Evolutionary conservation across 2,797 vertebrate genomes (phyloP).

Genomic region (Natrix natrix): DNA sequence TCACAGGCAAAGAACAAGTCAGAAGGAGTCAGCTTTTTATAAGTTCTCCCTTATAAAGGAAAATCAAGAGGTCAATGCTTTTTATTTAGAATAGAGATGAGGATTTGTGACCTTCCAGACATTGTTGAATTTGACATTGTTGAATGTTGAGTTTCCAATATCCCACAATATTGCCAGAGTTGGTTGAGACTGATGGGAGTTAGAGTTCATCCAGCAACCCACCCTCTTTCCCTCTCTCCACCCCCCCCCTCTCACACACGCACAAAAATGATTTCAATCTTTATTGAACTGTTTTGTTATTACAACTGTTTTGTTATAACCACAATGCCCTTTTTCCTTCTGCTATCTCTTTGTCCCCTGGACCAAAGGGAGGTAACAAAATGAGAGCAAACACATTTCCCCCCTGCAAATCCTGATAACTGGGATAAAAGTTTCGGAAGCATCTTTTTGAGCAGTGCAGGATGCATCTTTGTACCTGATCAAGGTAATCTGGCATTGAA

Average conservation of each 20-base stretch:
- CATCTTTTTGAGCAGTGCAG: too few relatives aligned
- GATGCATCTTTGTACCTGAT: too few relatives aligned
- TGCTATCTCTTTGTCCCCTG: background rate
- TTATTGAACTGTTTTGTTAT: background rate
- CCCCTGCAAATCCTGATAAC: background rate
- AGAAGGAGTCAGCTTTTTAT: background rate
- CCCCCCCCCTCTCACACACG: too few relatives aligned
- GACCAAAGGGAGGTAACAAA: background rate
- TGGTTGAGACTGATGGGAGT: background rate
- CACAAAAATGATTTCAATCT: background rate
- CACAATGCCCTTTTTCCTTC: background rate
- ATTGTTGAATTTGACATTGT: background rate
- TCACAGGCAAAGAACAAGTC: background rate
- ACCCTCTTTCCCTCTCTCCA: rapidly evolving
- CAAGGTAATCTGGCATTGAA: background rate
- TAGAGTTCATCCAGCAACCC: background rate
- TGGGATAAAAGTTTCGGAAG: background rate
- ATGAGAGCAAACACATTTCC: background rate
- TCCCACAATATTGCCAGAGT: background rate
- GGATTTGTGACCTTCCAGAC: background rate
- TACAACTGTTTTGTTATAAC: background rate
- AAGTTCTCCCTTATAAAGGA: background rate
- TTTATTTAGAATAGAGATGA: background rate
- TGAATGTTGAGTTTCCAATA: background rate
- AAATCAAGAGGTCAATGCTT: background rate